A percentile compares a stretch with the other conserved stretches of the same genome.
Conservation (phyloP, 2,797 vertebrate genomes). For the Phoebastria nigripes region DNA sequence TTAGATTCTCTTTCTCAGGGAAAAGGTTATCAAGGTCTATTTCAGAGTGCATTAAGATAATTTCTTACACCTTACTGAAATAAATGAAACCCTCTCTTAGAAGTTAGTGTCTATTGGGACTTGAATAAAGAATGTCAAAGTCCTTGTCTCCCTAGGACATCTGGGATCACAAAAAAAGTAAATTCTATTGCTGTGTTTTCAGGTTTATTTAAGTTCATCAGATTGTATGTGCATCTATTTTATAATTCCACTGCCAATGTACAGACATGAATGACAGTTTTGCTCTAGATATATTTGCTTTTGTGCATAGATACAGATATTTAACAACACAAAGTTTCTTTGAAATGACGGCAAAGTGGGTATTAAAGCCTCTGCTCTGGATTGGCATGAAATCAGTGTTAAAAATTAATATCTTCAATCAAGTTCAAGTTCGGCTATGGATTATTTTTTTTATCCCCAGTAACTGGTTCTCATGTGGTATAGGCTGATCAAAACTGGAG, state of each 20-base stretch:
- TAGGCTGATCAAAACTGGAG: neutral
- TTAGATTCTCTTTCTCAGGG: neutral
- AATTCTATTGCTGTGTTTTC: neutral
- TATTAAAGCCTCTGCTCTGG: neutral
- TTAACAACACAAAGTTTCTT: neutral
- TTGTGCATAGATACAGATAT: neutral
- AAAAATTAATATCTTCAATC: neutral
- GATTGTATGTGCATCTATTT: neutral
- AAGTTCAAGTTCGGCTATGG: neutral
- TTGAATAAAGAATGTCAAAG: neutral
- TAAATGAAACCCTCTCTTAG: neutral
- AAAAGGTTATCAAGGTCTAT: neutral
- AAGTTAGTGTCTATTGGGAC: neutral
- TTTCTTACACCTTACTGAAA: neutral
- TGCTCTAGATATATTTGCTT: neutral
- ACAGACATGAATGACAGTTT: neutral
- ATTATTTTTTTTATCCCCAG: neutral
- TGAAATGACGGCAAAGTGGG: neutral
- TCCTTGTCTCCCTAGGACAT: neutral
- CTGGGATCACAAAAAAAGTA: neutral
- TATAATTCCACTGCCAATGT: neutral
- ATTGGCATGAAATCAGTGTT: neutral
- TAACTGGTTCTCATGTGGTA: neutral
- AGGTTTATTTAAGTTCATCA: neutral
- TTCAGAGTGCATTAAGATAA: neutral